Conservation (phyloP, 2,113 vertebrate species). For the Spilogale gracilis region DNA sequence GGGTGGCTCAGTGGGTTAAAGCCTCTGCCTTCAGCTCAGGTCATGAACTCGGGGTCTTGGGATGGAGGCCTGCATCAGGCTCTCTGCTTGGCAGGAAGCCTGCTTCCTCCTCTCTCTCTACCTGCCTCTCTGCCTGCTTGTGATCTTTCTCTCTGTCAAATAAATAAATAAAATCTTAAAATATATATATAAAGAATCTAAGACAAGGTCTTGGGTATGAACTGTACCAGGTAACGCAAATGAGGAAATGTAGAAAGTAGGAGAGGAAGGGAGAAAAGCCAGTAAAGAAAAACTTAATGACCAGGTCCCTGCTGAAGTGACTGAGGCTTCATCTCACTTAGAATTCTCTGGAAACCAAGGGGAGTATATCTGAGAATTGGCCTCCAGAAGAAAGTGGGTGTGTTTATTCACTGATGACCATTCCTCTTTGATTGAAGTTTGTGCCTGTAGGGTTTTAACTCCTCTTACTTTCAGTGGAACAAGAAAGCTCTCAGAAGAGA, state of each 20-base stretch:
- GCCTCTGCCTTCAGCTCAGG: too few species aligned
- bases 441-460: too few species aligned
- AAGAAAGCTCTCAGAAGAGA: background rate
- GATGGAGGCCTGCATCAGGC: too few species aligned
- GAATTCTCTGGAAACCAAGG: background rate
- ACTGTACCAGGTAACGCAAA: background rate
- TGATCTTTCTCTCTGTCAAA: too few species aligned
- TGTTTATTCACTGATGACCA: background rate
- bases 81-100: too few species aligned
- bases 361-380: background rate
- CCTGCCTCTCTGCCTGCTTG: too few species aligned
- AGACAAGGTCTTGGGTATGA: background rate
- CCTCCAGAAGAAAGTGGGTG: background rate
- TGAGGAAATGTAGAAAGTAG: background rate
- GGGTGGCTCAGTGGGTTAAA: too few species aligned
- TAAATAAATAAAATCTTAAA: too few species aligned
- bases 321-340: background rate
- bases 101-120: too few species aligned
- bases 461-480: background rate
- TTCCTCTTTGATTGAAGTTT: background rate
- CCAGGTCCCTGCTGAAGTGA: background rate
- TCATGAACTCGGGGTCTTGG: too few species aligned
- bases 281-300: background rate
- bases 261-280: background rate
- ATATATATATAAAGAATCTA: background rate